phyloP scores from a whole-genome alignment of 2,797 vertebrate species.

The Morus bassanus region DNA sequence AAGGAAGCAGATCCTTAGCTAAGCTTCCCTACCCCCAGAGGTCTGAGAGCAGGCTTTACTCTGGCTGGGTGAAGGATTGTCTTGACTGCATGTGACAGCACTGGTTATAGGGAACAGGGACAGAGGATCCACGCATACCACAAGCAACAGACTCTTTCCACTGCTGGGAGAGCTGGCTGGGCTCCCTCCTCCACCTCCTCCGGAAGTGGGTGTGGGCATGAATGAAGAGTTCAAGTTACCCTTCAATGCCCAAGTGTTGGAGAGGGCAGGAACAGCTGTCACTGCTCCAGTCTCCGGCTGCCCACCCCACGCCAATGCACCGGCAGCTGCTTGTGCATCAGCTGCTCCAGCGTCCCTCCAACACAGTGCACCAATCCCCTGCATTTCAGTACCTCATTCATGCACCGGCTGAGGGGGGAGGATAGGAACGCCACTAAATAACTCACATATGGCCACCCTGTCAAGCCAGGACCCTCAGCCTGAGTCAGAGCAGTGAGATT shows the following conservation, averaged over 20 bases:
- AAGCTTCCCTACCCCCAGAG: background rate
- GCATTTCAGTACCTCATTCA: background rate
- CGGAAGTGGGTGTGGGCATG: background rate
- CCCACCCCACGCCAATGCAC: rapidly evolving
- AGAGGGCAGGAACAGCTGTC: background rate
- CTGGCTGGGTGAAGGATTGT: background rate
- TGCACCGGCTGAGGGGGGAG: background rate
- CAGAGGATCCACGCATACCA: background rate
- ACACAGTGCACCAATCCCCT: background rate
- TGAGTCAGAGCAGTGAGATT: background rate
- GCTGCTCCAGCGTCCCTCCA: background rate
- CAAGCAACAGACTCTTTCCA: background rate
- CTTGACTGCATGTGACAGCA: background rate
- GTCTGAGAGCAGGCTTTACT: background rate
- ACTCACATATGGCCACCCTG: rapidly evolving
- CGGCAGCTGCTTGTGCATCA: background rate
- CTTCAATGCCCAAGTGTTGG: rapidly evolving
- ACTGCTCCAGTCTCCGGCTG: background rate
- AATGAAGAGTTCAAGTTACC: background rate
- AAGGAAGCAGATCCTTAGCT: background rate
- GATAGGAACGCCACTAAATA: background rate
- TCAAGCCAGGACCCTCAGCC: background rate
- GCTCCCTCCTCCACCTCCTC: background rate
- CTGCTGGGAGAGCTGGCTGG: background rate
- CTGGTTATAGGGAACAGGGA: background rate